Evolutionary conservation across 2,113 vertebrate genomes (phyloP).

Genomic region (Beaufortia kweichowensis): DNA sequence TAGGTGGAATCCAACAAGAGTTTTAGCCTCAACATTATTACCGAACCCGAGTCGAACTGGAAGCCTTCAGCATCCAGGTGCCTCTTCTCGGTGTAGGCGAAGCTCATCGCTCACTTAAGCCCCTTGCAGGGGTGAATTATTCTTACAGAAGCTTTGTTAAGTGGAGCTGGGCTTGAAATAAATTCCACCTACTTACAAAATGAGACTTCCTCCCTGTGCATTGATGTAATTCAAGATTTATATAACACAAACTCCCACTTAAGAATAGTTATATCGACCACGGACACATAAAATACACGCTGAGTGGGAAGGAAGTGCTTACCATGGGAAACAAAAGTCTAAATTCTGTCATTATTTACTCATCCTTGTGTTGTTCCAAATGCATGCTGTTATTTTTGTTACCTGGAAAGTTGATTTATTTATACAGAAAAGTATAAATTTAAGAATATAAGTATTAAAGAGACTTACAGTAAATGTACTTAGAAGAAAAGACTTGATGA

Average conservation of each 20-base stretch:
- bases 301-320: conserved; percentile 19
- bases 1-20: conserved; percentile 48
- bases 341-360: too few relatives aligned
- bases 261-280: conserved; percentile 29
- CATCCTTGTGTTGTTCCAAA: too few relatives aligned
- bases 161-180: conserved; percentile 58
- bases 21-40: conserved; percentile 29
- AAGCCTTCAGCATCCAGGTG: conserved; percentile 53
- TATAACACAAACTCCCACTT: conserved; percentile 61
- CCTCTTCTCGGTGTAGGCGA: conserved; percentile 51
- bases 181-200: conserved; percentile 66
- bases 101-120: conserved; percentile 30
- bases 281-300: conserved; percentile 17
- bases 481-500: too few relatives aligned
- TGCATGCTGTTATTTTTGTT: too few relatives aligned
- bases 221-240: conserved; percentile 72
- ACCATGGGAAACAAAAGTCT: background rate
- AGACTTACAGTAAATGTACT: too few relatives aligned
- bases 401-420: too few relatives aligned
- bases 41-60: conserved; percentile 44
- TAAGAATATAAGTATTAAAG: too few relatives aligned
- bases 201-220: conserved; percentile 55
- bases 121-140: conserved; percentile 65
- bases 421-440: too few relatives aligned
- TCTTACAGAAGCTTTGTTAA: conserved; percentile 51